phyloP scores from a whole-genome alignment of 2,888 invertebrate species.

The Brachyopa scutellaris region DNA sequence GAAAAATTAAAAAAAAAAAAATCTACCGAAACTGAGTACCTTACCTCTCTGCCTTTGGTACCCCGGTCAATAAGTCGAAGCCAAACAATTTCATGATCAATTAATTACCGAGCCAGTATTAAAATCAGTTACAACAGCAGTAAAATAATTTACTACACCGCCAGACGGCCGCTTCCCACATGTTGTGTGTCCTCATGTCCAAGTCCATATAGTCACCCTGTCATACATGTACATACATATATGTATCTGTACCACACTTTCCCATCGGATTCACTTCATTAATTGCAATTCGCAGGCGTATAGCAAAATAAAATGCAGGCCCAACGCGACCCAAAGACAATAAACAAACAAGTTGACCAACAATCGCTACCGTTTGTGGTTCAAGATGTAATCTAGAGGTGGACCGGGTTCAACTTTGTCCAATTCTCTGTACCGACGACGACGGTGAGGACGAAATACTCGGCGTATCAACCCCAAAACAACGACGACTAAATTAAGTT shows the following conservation, averaged over 20 bases:
- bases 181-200: background rate
- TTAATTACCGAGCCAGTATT: constrained; percentile 61
- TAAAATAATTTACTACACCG: constrained; percentile 68
- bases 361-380: constrained; percentile 70
- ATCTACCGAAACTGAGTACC: no score
- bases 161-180: constrained; percentile 46
- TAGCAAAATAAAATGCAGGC: constrained; percentile 44
- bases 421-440: constrained; percentile 14
- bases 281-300: constrained; percentile 57
- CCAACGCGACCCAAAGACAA: constrained; percentile 51
- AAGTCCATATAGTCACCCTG: constrained; percentile 3
- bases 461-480: constrained; percentile 10
- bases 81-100: constrained; percentile 65
- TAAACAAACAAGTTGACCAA: constrained; percentile 67
- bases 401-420: constrained; percentile 26
- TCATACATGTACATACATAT: constrained; percentile 11
- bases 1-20: no score
- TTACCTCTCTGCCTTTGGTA: no score
- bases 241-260: constrained; percentile 57
- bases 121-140: constrained; percentile 66
- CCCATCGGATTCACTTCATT: constrained; percentile 62
- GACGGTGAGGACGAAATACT: constrained; percentile 10
- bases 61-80: no score
- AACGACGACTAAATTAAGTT: constrained; percentile 74
- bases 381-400: constrained; percentile 59